A percentile compares a stretch with the other conserved stretches of the same genome.
phyloP scores from a whole-genome alignment of 2,113 vertebrate species.

The Mixornis gularis region DNA sequence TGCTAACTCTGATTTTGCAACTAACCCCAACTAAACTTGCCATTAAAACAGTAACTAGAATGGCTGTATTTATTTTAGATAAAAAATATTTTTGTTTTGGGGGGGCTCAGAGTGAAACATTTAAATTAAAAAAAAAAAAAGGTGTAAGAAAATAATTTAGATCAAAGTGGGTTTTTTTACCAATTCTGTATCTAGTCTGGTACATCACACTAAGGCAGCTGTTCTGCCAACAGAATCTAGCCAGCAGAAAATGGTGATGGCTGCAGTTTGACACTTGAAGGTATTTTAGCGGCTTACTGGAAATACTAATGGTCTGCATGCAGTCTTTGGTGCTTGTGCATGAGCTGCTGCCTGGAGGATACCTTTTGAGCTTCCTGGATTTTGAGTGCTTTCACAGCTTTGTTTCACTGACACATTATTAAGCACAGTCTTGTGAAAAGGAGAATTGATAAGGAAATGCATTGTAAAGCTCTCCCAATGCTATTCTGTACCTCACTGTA shows the following conservation, averaged over 20 bases:
- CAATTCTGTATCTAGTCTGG: background rate
- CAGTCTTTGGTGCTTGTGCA: background rate
- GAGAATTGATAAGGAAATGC: constrained; percentile 15
- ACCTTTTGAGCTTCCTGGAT: background rate
- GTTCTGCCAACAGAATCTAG: background rate
- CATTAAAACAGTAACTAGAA: background rate
- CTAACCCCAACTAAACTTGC: background rate
- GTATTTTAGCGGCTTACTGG: background rate
- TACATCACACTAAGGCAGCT: background rate
- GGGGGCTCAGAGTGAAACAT: background rate
- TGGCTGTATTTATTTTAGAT: background rate
- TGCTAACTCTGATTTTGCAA: background rate
- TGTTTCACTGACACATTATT: background rate
- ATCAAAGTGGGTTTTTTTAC: background rate
- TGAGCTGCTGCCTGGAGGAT: background rate
- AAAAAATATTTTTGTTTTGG: background rate
- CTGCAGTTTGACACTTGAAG: constrained; percentile 5
- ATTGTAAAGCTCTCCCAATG: background rate
- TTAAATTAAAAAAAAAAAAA: background rate
- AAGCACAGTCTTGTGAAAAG: background rate
- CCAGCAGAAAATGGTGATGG: background rate
- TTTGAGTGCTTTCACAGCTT: constrained; percentile 2
- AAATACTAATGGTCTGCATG: background rate
- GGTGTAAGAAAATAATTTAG: background rate
- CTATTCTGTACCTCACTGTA: background rate